These are phyloP conservation scores for Hoplias malabaricus DNA, from an alignment of 2,113 vertebrate genomes.

Conservation along the genomic window DNA sequence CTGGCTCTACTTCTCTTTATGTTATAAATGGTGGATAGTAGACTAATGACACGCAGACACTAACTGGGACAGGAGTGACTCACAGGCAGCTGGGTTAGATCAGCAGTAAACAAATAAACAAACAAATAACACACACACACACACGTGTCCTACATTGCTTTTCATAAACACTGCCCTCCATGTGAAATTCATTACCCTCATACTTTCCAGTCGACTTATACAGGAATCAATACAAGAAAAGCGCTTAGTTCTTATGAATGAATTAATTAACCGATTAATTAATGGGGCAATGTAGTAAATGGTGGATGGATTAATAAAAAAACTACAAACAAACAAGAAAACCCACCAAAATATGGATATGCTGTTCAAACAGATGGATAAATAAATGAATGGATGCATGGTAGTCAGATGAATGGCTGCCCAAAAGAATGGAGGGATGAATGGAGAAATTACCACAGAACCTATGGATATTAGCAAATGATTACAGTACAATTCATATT, in stretches of 20 bases:
- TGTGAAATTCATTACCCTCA: neutral
- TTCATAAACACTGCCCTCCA: neutral
- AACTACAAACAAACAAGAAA: too few relatives aligned
- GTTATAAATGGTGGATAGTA: neutral
- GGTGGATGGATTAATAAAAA: neutral
- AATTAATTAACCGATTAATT: constrained; percentile 1
- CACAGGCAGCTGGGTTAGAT: neutral
- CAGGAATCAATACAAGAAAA: neutral
- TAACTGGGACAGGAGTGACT: constrained; percentile 4
- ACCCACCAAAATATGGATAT: too few relatives aligned
- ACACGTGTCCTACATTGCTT: neutral
- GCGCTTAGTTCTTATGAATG: neutral
- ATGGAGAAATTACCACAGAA: too few relatives aligned
- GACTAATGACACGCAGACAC: neutral
- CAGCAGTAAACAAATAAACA: neutral
- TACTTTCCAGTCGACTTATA: neutral
- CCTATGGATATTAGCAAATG: too few relatives aligned
- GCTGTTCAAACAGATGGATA: too few relatives aligned
- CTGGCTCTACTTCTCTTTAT: neutral
- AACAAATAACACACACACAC: neutral
- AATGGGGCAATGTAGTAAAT: too few relatives aligned
- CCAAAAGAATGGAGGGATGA: neutral
- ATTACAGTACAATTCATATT: neutral
- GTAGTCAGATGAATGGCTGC: neutral
- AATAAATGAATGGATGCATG: neutral